phyloP scores from a whole-genome alignment of 2,797 vertebrate species.

The Microctenopoma lineatum region DNA sequence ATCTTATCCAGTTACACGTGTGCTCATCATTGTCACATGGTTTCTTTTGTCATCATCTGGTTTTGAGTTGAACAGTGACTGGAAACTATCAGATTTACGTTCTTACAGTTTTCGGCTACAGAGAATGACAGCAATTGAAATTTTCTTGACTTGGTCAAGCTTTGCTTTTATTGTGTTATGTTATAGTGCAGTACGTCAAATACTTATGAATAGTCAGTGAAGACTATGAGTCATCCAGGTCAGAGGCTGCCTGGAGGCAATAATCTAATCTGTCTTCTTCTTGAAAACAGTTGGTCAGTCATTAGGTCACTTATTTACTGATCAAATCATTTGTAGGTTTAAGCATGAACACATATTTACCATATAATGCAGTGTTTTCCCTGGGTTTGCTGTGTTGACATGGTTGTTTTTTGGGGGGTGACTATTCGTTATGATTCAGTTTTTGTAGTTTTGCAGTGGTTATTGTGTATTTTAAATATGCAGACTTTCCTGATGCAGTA shows the following conservation, averaged over 20 bases:
- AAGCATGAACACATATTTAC: background rate
- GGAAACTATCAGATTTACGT: background rate
- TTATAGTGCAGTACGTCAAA: no score
- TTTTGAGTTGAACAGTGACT: background rate
- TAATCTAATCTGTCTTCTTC: no score
- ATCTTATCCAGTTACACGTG: constrained; percentile 56
- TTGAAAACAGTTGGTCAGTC: no score
- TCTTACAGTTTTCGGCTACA: background rate
- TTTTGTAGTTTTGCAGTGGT: no score
- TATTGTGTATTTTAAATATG: no score
- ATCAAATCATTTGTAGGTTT: background rate
- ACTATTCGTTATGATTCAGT: no score
- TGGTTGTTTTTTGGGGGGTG: no score
- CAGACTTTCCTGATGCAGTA: no score
- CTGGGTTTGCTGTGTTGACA: no score
- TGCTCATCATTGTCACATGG: constrained; percentile 17
- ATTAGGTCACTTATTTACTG: background rate
- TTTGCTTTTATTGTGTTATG: background rate
- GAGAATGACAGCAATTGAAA: background rate
- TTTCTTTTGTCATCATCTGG: constrained; percentile 15
- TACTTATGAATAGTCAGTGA: background rate
- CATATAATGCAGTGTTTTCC: no score
- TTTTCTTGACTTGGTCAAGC: background rate
- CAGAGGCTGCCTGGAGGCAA: background rate
- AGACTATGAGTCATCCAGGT: background rate